A percentile compares a stretch with the other conserved stretches of the same genome.
Evolutionary conservation across 2,797 vertebrate genomes (phyloP).

Genomic region (Gymnoscopelus microlampas): DNA sequence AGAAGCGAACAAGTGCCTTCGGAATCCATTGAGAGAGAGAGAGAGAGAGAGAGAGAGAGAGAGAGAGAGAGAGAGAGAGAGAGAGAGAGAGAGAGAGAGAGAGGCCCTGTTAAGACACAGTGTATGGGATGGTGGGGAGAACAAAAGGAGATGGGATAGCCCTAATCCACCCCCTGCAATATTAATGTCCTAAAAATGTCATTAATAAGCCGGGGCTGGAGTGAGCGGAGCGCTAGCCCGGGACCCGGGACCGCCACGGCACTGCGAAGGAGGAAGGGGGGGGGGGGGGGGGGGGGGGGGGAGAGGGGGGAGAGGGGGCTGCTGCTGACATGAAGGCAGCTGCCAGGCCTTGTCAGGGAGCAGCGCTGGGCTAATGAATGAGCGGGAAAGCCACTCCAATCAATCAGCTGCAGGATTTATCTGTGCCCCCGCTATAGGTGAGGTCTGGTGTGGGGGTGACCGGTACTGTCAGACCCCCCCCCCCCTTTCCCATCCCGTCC

Average conservation of each 20-base stretch:
- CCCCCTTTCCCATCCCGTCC: neutral
- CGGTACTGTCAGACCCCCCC: slow-evolving; percentile 76
- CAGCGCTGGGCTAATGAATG: slow-evolving; percentile 83
- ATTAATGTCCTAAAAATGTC: slow-evolving; percentile 86
- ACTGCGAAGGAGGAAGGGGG: slow-evolving; percentile 75
- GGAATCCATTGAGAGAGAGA: too few relatives aligned
- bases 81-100: slow-evolving; percentile 7
- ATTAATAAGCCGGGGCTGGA: slow-evolving; percentile 75
- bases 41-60: slow-evolving; percentile 6
- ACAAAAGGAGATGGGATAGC: slow-evolving; percentile 78
- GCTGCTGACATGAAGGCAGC: slow-evolving; percentile 24
- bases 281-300: neutral
- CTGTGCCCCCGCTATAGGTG: slow-evolving; percentile 81
- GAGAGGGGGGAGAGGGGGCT: neutral
- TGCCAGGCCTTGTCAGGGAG: slow-evolving; percentile 87
- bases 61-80: slow-evolving; percentile 8
- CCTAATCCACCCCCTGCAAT: slow-evolving; percentile 79
- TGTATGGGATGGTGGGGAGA: slow-evolving; percentile 65
- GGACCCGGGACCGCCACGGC: slow-evolving; percentile 66
- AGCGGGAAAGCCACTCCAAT: slow-evolving; percentile 83
- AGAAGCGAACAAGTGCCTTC: neutral
- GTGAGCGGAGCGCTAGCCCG: slow-evolving; percentile 48
- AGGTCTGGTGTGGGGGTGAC: slow-evolving; percentile 85
- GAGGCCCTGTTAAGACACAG: slow-evolving; percentile 42
- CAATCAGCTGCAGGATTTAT: slow-evolving; percentile 80